Percentiles rank a stretch among this genome's conserved stretches.
Conservation (phyloP, 2,113 vertebrate species). For the Rostratula benghalensis region DNA sequence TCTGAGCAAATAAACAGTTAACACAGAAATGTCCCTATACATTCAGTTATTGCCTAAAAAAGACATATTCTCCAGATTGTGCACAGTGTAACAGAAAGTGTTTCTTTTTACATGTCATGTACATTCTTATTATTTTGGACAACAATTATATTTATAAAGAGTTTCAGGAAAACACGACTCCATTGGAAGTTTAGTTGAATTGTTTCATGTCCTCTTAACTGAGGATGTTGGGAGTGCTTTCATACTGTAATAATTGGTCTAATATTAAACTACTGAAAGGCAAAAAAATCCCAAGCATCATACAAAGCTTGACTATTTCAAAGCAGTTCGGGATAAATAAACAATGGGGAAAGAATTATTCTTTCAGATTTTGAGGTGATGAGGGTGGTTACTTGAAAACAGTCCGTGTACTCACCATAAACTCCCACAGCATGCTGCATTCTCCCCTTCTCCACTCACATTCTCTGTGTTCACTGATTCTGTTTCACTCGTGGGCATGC, state of each 20-base stretch:
- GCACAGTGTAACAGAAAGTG: background rate
- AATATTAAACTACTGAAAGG: background rate
- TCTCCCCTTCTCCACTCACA: slow-evolving; percentile 87
- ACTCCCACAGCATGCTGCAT: slow-evolving; percentile 83
- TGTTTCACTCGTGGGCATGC: slow-evolving; percentile 92
- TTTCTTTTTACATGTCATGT: background rate
- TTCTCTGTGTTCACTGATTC: slow-evolving; percentile 96
- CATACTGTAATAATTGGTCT: background rate
- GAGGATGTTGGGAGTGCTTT: background rate
- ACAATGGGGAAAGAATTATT: fast-evolving
- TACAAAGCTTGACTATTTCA: background rate
- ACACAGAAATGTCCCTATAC: background rate
- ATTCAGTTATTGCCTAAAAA: background rate
- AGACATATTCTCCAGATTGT: background rate
- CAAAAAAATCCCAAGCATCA: background rate
- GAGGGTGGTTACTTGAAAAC: background rate
- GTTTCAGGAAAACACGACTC: background rate
- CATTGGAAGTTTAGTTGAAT: background rate
- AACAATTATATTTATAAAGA: background rate
- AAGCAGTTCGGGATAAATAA: background rate
- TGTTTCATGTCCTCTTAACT: background rate
- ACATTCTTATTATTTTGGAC: background rate
- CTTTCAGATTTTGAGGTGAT: background rate
- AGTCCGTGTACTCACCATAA: slow-evolving; percentile 83
- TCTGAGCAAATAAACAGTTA: background rate